Conservation (phyloP, 1,140 invertebrate genomes). For the Zaprionus taronus region DNA sequence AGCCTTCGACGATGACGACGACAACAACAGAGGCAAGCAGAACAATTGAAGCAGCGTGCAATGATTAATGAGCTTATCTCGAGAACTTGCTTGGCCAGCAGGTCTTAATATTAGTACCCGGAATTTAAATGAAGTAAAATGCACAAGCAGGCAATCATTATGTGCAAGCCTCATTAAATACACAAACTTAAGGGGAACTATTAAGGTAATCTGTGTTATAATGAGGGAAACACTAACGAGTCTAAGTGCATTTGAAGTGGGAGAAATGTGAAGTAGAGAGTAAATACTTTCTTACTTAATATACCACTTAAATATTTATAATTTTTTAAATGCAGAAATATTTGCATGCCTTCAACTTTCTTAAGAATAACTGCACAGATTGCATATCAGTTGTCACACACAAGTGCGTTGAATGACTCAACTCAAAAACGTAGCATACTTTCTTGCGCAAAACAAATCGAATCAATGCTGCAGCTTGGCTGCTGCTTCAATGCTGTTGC, state of each 20-base stretch:
- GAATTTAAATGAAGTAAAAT: conserved; percentile 30
- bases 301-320: not conserved
- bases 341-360: not conserved
- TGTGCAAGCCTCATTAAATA: not conserved
- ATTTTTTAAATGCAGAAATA: not conserved
- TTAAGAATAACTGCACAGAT: not conserved
- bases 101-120: conserved; percentile 25
- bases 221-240: not conserved
- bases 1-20: too few relatives aligned
- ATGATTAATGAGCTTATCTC: conserved; percentile 50
- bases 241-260: not conserved
- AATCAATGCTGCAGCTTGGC: conserved; percentile 7
- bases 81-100: not conserved
- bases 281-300: not conserved
- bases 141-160: conserved; percentile 6
- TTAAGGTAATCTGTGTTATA: not conserved
- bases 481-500: conserved; percentile 5
- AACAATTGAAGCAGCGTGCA: not conserved
- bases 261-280: not conserved
- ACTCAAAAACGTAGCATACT: conserved; percentile 30
- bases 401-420: not conserved
- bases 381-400: conserved; percentile 22
- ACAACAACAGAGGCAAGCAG: not conserved
- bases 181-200: not conserved
- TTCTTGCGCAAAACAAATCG: conserved; percentile 35